phyloP scores from a whole-genome alignment of 64 coral and sea anemone species.

The Acropora tenuis region DNA sequence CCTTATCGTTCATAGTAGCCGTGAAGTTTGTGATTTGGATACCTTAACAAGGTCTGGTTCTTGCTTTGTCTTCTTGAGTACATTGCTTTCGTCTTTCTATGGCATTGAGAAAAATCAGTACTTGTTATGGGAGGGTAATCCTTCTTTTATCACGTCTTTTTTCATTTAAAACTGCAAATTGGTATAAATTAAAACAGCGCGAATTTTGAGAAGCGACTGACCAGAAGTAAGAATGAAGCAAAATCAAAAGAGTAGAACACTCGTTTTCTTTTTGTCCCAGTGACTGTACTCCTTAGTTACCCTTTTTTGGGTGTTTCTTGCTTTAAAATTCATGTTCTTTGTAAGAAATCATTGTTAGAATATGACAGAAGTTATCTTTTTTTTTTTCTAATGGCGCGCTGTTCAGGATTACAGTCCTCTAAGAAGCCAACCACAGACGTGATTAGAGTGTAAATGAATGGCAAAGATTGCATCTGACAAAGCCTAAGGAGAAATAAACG shows the following conservation, averaged over 20 bases:
- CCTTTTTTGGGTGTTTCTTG: no score
- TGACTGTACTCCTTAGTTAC: no score
- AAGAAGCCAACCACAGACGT: constrained; percentile 32
- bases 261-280: no score
- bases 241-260: no score
- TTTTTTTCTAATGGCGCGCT: no score
- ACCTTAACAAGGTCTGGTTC: constrained; percentile 22
- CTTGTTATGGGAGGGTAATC: not conserved
- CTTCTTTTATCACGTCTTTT: not conserved
- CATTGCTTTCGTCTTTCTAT: not conserved
- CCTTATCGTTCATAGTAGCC: not conserved
- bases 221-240: no score
- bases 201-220: no score
- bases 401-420: not conserved
- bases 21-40: not conserved
- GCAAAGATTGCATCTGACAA: constrained; percentile 30
- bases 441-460: not conserved
- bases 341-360: no score
- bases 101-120: not conserved
- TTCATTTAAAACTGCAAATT: no score
- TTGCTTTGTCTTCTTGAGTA: not conserved
- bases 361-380: no score
- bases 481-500: not conserved
- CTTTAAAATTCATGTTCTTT: no score
- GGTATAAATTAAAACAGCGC: no score